Base-by-base conservation (phyloP, 1,140 invertebrate species). In the Ooceraea biroi region DNA sequence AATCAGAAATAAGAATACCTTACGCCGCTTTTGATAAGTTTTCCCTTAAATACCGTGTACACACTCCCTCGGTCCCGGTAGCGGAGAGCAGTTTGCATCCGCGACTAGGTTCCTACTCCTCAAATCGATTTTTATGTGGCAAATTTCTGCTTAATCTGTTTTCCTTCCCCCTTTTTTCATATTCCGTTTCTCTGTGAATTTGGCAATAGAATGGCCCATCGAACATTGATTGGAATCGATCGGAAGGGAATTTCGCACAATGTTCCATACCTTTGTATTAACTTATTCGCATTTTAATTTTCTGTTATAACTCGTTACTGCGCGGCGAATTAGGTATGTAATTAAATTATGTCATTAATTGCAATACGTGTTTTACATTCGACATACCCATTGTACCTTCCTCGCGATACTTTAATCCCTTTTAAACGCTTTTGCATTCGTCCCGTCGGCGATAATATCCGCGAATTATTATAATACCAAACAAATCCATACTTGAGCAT, bases 1-100 rank as follows among this genome's bases (percentile, higher is more conserved):
- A 80, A 80, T 80, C 76, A 80, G 65, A 69, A 80, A 80, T 80
- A 71, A 65, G 76, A 80, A 69, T 80, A 80, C 65, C 50, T 46
- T 80, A 57, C 76, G 36, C 50, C 44, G 66, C 65, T 80, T 80
- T 80, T 57, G 76, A 80, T 69, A 71, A 80, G 76, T 69, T 80
- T 65, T 57, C 36, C 41, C 69, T 80, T 80, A 71, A 80, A 80
- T 76, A 76, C 27, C 58, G 58, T 36, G 57, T 46, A 76, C 61
- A 65, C 27, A n/a, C 25, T 27, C 22, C 7, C 2, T 2, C 36
- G 36, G 36, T 7, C 2, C 17, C 41, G 44, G 41, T 58, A 58
- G 30, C 14, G 30, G 50, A 36, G 46, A 30, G 14, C 36, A 7
- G n/a, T 50, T 50, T 48, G 25, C 72, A 61, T 61, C 61, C 19